phyloP scores from a whole-genome alignment of 2,113 vertebrate genomes.

The Strigops habroptila region DNA sequence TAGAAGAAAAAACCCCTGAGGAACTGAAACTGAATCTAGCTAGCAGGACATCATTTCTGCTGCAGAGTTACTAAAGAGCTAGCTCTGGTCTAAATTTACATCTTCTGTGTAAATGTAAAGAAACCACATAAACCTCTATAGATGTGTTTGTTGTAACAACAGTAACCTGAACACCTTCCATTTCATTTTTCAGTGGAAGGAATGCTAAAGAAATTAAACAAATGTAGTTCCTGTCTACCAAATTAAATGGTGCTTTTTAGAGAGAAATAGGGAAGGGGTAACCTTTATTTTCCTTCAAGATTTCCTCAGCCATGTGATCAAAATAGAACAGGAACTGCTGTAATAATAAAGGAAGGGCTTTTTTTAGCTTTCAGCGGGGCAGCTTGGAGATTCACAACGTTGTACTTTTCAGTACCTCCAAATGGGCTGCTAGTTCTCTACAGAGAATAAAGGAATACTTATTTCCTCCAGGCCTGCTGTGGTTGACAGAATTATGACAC shows the following conservation, averaged over 20 bases:
- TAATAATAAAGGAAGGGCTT: background rate
- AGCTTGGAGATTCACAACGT: background rate
- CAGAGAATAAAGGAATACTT: background rate
- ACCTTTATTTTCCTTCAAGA: background rate
- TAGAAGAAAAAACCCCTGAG: background rate
- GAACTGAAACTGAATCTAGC: background rate
- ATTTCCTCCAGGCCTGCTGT: background rate
- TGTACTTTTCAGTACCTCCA: background rate
- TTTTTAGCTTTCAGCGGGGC: background rate
- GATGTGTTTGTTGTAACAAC: background rate
- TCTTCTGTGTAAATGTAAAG: background rate
- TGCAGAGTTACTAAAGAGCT: background rate
- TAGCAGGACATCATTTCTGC: background rate
- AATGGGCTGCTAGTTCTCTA: background rate
- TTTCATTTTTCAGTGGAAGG: conserved; percentile 1
- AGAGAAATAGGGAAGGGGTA: background rate
- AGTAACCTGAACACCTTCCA: background rate
- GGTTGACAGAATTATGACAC: background rate
- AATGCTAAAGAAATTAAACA: conserved; percentile 32
- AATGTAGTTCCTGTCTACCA: background rate
- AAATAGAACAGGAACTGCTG: background rate
- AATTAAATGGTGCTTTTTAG: conserved; percentile 14
- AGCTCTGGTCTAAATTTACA: conserved; percentile 1
- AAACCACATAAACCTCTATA: background rate
- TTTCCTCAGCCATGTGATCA: background rate